Evolutionary conservation across 2,888 invertebrate species (phyloP).

Genomic region (Ormyrus nitidulus): DNA sequence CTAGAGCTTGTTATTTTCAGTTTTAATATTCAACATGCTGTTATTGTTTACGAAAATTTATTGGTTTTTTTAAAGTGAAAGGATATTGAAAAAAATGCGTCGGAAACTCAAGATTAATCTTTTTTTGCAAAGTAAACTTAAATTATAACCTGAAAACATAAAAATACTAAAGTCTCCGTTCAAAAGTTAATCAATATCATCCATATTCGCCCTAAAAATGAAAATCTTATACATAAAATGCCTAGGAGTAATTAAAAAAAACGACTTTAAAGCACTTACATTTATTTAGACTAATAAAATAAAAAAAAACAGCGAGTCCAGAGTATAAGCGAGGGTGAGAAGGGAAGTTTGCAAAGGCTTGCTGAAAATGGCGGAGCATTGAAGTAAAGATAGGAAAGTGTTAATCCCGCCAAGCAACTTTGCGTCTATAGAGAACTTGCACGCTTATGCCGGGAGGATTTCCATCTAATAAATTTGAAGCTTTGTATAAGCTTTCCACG

Average conservation of each 20-base stretch:
- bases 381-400: slow-evolving; percentile 77
- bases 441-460: slow-evolving; percentile 76
- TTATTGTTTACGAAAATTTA: too few species aligned
- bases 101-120: too few species aligned
- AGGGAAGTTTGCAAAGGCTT: slow-evolving; percentile 60
- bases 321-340: slow-evolving; percentile 56
- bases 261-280: slow-evolving; percentile 7
- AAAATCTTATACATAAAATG: too few species aligned
- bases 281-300: slow-evolving; percentile 34
- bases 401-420: slow-evolving; percentile 78
- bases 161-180: too few species aligned
- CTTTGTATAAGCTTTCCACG: slow-evolving; percentile 79
- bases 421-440: slow-evolving; percentile 74
- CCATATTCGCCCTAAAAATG: not conserved
- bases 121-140: too few species aligned
- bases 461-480: slow-evolving; percentile 79
- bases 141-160: too few species aligned
- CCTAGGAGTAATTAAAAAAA: not conserved
- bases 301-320: slow-evolving; percentile 39
- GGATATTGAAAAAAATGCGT: too few species aligned
- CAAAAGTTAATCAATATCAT: too few species aligned
- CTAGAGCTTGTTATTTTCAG: too few species aligned
- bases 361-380: slow-evolving; percentile 66
- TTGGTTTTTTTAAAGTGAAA: too few species aligned
- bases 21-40: too few species aligned